A percentile compares a stretch with the other conserved stretches of the same genome.
These are phyloP conservation scores for Ernsta delagoae DNA, from an alignment of 2,888 invertebrate genomes.

Conservation along the genomic window DNA sequence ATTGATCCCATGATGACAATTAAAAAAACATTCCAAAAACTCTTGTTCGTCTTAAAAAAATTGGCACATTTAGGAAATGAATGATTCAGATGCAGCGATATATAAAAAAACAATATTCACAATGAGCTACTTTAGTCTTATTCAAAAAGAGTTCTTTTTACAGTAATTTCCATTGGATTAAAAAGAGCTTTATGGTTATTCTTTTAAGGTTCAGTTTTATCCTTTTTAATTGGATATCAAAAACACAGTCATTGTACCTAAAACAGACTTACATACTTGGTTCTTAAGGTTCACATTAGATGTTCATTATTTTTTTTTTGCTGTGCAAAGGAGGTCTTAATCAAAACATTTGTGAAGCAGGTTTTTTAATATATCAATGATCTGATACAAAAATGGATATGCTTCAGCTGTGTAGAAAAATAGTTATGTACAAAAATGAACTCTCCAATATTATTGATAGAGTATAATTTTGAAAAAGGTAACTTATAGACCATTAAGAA, in stretches of 20 bases:
- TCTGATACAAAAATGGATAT: constrained; percentile 37
- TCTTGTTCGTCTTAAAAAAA: constrained; percentile 41
- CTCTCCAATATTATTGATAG: constrained; percentile 17
- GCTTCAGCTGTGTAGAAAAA: constrained; percentile 39
- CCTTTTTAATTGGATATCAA: no score
- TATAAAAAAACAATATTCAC: neutral
- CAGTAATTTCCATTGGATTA: no score
- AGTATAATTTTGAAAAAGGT: constrained; percentile 25
- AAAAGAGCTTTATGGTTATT: no score
- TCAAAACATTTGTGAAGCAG: neutral
- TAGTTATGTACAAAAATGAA: constrained; percentile 43
- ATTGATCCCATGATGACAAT: constrained; percentile 45
- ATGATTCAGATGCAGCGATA: constrained; percentile 20
- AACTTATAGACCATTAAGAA: constrained; percentile 28
- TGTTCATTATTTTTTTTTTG: neutral
- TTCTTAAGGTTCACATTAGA: no score
- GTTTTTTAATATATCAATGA: neutral
- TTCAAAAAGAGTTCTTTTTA: neutral
- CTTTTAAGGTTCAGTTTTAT: no score
- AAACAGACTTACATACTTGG: no score
- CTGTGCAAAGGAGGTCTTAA: neutral
- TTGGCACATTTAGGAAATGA: constrained; percentile 52
- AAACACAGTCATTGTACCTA: no score
- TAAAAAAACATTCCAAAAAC: constrained; percentile 42
- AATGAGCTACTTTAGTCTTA: neutral